Evolutionary conservation across 2,113 vertebrate species (phyloP).

Genomic region (Todiramphus saurophagus): DNA sequence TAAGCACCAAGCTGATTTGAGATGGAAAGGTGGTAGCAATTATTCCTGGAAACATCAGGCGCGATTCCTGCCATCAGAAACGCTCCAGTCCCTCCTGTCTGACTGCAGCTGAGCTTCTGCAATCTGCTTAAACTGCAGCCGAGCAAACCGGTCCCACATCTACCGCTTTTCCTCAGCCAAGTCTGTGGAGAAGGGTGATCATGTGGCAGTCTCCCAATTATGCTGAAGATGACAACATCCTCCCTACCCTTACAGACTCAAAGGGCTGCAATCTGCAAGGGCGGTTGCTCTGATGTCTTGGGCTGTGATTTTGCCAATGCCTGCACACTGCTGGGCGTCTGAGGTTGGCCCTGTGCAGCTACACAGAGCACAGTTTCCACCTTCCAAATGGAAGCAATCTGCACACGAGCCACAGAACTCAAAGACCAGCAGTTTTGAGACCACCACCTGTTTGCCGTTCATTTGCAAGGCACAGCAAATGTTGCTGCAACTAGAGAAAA

Average conservation of each 20-base stretch:
- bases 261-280: not conserved
- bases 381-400: not conserved
- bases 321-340: not conserved
- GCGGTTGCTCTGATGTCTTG: not conserved
- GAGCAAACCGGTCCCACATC: not conserved
- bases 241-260: not conserved
- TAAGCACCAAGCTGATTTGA: not conserved
- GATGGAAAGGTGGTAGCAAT: not conserved
- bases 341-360: not conserved
- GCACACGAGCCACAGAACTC: not conserved
- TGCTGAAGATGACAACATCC: not conserved
- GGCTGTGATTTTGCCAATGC: not conserved
- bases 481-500: not conserved
- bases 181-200: not conserved
- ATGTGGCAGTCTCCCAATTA: accelerated
- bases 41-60: not conserved
- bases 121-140: not conserved
- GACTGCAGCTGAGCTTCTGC: not conserved
- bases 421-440: not conserved
- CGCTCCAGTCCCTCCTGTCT: not conserved
- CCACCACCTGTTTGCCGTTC: not conserved
- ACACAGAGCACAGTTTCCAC: not conserved
- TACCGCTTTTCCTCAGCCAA: not conserved
- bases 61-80: not conserved
- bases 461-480: not conserved